Conservation (phyloP, 2,113 vertebrate genomes). For the Boulengeromyrus knoepffleri region DNA sequence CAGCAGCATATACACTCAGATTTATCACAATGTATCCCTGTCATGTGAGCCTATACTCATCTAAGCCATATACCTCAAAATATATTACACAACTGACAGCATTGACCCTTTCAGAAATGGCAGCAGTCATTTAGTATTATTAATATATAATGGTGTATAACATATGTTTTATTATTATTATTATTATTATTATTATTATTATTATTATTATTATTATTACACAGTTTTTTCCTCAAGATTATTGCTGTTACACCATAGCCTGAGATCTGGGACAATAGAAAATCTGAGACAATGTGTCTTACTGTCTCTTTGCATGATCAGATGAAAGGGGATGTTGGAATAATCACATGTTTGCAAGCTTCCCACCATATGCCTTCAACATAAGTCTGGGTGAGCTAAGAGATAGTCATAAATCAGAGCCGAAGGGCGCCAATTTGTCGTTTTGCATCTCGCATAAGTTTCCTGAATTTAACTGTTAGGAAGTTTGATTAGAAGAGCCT, state of each 20-base stretch:
- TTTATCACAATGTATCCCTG: constrained; percentile 12
- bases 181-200: neutral
- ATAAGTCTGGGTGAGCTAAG: neutral
- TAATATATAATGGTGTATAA: neutral
- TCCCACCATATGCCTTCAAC: neutral
- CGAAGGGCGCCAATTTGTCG: neutral
- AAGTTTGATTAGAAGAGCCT: neutral
- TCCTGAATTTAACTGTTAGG: neutral
- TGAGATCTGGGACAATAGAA: neutral
- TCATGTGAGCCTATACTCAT: neutral
- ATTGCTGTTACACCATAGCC: neutral
- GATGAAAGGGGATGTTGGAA: neutral
- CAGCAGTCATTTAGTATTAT: neutral
- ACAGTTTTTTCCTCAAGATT: neutral
- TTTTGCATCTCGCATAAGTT: neutral
- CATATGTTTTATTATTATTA: neutral
- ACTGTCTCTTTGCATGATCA: neutral
- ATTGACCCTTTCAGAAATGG: neutral
- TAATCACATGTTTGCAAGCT: neutral
- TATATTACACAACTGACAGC: neutral
- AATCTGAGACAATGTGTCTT: neutral
- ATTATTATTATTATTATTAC: neutral
- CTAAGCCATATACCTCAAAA: neutral
- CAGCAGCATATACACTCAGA: constrained; percentile 5
- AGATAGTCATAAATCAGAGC: neutral